Percentiles rank a stretch among this genome's conserved stretches.
Conservation (phyloP, 2,113 vertebrate genomes). For the Chloroceryle aenea region DNA sequence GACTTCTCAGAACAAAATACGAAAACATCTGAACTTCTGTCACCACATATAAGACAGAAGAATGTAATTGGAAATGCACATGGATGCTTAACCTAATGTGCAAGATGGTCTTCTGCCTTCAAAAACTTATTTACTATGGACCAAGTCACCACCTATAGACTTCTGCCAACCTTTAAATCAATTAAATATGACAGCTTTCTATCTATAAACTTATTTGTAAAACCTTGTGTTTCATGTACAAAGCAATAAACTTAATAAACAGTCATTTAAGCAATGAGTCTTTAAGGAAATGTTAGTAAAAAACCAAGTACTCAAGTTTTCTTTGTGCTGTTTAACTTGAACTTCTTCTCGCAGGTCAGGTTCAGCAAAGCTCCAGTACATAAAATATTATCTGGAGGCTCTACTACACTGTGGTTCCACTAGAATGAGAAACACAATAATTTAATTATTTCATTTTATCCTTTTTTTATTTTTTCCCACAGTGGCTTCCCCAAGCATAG, state of each 20-base stretch:
- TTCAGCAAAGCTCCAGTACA: neutral
- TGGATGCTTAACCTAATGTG: neutral
- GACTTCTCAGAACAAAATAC: neutral
- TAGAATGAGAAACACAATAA: neutral
- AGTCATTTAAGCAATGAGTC: neutral
- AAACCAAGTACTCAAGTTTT: neutral
- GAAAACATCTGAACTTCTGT: neutral
- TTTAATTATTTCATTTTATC: neutral
- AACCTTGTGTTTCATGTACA: neutral
- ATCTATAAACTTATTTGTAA: neutral
- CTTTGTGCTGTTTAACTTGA: neutral
- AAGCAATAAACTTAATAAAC: neutral
- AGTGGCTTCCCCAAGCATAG: neutral
- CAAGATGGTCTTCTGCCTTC: neutral
- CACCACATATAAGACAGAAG: neutral
- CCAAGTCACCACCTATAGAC: neutral
- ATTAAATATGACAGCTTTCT: neutral
- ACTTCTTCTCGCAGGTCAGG: neutral
- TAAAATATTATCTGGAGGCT: neutral
- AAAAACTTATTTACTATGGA: neutral
- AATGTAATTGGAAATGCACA: accelerated
- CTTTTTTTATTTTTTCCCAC: neutral
- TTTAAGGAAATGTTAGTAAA: neutral
- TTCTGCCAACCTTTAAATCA: neutral
- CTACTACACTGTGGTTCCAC: neutral